Conservation (phyloP, 2,113 vertebrate species). For the Alouatta palliata region DNA sequence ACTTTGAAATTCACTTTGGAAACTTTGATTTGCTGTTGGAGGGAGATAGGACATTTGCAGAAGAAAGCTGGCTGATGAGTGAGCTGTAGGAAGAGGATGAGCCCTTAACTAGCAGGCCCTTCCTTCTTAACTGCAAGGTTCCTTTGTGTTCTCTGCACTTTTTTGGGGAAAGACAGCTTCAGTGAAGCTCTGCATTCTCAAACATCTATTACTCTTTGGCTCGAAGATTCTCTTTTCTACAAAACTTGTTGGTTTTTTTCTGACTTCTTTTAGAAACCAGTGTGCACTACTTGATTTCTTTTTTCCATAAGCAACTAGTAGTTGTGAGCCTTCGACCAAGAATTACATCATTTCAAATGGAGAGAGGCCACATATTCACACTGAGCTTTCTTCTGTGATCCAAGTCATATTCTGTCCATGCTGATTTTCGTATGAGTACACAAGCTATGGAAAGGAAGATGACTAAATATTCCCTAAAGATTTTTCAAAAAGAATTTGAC, state of each 20-base stretch:
- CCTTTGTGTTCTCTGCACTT: not conserved
- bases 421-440: not conserved
- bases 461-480: not conserved
- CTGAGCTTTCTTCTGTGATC: not conserved
- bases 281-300: not conserved
- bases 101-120: not conserved
- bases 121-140: not conserved
- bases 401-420: not conserved
- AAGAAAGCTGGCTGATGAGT: not conserved
- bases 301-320: not conserved
- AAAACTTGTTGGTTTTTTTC: not conserved
- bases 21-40: not conserved
- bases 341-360: not conserved
- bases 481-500: not conserved
- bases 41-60: not conserved
- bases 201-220: not conserved
- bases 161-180: not conserved
- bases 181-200: not conserved
- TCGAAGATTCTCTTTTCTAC: not conserved
- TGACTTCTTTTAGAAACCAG: not conserved
- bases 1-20: not conserved
- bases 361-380: not conserved
- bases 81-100: not conserved
- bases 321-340: not conserved
- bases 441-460: not conserved